These are phyloP conservation scores for Oxycera nigricornis DNA, from an alignment of 2,888 invertebrate genomes.

Conservation along the genomic window DNA sequence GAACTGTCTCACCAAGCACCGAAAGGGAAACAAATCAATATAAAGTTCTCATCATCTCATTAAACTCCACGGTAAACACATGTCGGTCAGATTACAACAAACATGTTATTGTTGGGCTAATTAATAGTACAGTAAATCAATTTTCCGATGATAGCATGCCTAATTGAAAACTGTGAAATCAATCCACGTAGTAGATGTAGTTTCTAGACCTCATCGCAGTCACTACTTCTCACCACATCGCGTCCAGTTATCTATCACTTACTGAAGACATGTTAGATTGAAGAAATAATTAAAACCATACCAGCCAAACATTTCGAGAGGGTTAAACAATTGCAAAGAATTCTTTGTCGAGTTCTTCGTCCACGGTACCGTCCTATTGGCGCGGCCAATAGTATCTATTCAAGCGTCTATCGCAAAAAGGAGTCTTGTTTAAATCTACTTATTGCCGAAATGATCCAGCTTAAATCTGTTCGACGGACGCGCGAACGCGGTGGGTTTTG, in stretches of 20 bases:
- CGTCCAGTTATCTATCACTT: background rate
- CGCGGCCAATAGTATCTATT: background rate
- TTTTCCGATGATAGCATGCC: background rate
- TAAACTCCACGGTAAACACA: no score
- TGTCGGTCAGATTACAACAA: background rate
- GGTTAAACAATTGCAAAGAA: conserved; percentile 9
- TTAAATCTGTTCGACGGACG: background rate
- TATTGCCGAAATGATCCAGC: conserved; percentile 24
- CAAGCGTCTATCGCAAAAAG: background rate
- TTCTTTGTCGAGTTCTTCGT: background rate
- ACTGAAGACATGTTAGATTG: background rate
- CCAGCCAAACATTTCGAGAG: background rate
- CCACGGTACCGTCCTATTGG: background rate
- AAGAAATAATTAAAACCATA: background rate
- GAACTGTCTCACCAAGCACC: no score
- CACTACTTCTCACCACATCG: background rate
- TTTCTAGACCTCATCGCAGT: background rate
- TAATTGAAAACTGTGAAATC: background rate
- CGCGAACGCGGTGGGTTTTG: background rate
- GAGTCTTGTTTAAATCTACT: background rate
- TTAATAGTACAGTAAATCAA: background rate
- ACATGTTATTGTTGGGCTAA: background rate
- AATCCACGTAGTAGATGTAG: background rate
- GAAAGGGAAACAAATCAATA: background rate
- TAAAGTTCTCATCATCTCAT: background rate